Evolutionary conservation across 2,888 invertebrate genomes (phyloP), one percentile per base, ranked within the genome.

Genomic region (Serrognathus titanus): DNA sequence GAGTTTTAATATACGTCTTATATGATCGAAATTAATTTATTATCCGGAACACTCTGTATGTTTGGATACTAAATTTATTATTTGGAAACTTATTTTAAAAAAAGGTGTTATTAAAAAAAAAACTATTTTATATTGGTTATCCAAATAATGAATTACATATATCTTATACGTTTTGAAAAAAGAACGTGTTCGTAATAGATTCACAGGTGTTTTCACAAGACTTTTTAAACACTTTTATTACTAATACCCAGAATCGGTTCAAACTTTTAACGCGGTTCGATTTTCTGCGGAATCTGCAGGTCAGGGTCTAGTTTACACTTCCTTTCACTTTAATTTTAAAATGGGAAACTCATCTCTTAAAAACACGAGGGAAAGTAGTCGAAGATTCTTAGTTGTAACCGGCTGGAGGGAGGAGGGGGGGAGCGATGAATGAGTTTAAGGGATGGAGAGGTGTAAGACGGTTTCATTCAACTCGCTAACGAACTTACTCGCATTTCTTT

Each of bases 301-400:
- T 75, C 76, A 76, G 69, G 75, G 74, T 74, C 74, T 73, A 71
- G 72, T 75, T 75, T 75, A 72, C 74, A 75, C 74, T 74, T 71
- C 69, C 71, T 66, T 66, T 65, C 66, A 64, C 72, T 73, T 75
- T 75, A 75, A 75, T 75, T 75, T 75, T 73, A 73, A 75, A 74
- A 74, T 72, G 74, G 71, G 72, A 75, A 73, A 73, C 73, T 75
- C 75, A 74, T 75, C 74, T 74, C 69, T 72, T 71, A 72, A 73
- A 73, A 74, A 73, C 73, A 72, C 54, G 67, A 66, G 68, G 66
- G 68, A 66, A 67, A 65, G 67, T 67, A 66, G 64, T 64, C 59
- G 65, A 66, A 64, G 60, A 61, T 47, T 60, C 56, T 57, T 50
- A 46, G 53, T 47, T 46, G 53, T 47, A 50, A 49, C 45, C 49